phyloP scores from a whole-genome alignment of 2,888 invertebrate genomes.

The Cybosia mesomella region DNA sequence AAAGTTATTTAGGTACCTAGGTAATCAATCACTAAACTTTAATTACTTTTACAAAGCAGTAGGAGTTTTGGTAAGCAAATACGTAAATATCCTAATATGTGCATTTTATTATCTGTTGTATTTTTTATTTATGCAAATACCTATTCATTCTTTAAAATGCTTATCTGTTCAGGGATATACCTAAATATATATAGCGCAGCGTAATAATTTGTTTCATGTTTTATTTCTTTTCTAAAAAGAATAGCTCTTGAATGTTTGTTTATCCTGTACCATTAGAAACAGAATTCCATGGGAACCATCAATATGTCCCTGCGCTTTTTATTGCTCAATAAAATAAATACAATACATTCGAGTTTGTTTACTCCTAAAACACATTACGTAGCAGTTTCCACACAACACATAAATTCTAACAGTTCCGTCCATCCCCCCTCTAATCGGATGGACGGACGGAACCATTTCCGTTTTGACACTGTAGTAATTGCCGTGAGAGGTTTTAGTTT shows the following conservation, averaged over 20 bases:
- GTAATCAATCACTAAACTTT: too few species aligned
- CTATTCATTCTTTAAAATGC: not conserved
- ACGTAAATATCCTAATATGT: too few species aligned
- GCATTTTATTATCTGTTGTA: not conserved
- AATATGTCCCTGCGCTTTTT: constrained; percentile 27
- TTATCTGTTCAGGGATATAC: not conserved
- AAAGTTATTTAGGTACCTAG: too few species aligned
- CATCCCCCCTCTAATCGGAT: constrained; percentile 55
- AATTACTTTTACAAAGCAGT: too few species aligned
- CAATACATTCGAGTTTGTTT: constrained; percentile 48
- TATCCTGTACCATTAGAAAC: constrained; percentile 10
- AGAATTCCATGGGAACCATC: constrained; percentile 22
- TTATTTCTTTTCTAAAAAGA: constrained; percentile 7
- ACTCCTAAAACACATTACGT: constrained; percentile 41
- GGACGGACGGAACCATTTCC: constrained; percentile 72
- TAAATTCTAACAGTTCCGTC: constrained; percentile 53
- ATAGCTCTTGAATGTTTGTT: constrained; percentile 9
- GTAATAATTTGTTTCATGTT: not conserved
- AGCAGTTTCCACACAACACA: constrained; percentile 52
- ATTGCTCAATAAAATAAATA: constrained; percentile 45
- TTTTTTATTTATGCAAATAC: not conserved
- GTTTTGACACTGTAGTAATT: constrained; percentile 76
- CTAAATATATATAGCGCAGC: not conserved
- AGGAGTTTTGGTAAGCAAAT: too few species aligned
- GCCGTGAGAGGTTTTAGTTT: constrained; percentile 68